Conservation (phyloP, 30 jellyfish, hydroid and myxozoan species). For the Haliclystus octoradiatus region DNA sequence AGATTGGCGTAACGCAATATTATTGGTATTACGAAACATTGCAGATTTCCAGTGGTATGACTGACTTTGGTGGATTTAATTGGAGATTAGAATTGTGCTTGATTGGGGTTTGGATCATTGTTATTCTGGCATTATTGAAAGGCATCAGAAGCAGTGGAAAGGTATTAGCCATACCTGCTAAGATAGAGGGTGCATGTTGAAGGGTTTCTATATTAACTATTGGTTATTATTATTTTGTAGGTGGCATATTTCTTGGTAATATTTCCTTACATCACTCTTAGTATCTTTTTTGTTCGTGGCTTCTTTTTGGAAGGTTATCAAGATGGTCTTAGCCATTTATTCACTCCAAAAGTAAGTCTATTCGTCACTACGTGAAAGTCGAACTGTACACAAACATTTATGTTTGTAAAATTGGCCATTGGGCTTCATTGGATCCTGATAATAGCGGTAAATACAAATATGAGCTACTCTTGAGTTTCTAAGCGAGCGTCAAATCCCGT, state of each 20-base stretch:
- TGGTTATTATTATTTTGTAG: slow-evolving; percentile 9
- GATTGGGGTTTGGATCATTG: slow-evolving; percentile 56
- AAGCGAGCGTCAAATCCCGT: too few relatives aligned
- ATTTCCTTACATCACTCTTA: slow-evolving; percentile 56
- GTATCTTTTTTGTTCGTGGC: slow-evolving; percentile 70
- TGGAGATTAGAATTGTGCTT: slow-evolving; percentile 59
- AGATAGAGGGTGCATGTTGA: too few relatives aligned
- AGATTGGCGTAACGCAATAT: slow-evolving; percentile 67
- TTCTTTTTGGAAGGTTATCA: slow-evolving; percentile 61
- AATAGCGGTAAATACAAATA: too few relatives aligned
- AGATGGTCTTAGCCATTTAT: slow-evolving; percentile 62
- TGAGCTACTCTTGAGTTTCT: too few relatives aligned
- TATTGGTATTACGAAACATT: slow-evolving; percentile 61
- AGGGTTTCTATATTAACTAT: too few relatives aligned
- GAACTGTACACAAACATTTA: too few relatives aligned
- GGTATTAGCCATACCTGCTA: too few relatives aligned
- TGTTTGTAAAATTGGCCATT: too few relatives aligned
- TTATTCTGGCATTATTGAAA: slow-evolving; percentile 48
- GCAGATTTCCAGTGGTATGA: slow-evolving; percentile 38
- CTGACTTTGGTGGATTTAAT: slow-evolving; percentile 35
- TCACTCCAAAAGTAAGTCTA: slow-evolving; percentile 51
- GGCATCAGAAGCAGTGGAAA: slow-evolving; percentile 81
- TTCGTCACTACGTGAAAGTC: too few relatives aligned
- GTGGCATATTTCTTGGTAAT: slow-evolving; percentile 76
- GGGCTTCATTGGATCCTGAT: too few relatives aligned